These are phyloP conservation scores for Drosophila emarginata DNA, from an alignment of 2,888 invertebrate genomes.

Conservation along the genomic window DNA sequence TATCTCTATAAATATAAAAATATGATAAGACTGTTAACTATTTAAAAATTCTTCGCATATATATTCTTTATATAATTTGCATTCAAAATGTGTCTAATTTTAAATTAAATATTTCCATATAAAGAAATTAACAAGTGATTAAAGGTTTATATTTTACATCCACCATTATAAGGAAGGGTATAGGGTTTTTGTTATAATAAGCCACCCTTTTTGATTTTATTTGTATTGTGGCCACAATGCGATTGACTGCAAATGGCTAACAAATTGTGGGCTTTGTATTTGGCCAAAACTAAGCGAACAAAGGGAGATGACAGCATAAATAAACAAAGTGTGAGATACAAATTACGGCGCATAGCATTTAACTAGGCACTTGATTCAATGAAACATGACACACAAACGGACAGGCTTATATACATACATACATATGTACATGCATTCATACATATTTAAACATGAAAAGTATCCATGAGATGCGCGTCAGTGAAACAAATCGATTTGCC, in stretches of 20 bases:
- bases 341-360: slow-evolving; percentile 67
- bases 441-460: neutral
- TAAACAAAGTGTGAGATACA: slow-evolving; percentile 69
- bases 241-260: slow-evolving; percentile 72
- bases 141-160: neutral
- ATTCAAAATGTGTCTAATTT: too few species aligned
- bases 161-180: neutral
- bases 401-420: slow-evolving; percentile 14
- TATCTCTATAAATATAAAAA: too few species aligned
- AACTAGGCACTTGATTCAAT: slow-evolving; percentile 72
- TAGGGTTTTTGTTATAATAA: neutral
- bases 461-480: slow-evolving; percentile 45
- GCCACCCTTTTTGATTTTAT: slow-evolving; percentile 22
- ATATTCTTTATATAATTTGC: too few species aligned
- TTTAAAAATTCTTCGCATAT: too few species aligned
- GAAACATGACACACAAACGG: slow-evolving; percentile 52
- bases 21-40: too few species aligned
- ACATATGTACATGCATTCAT: neutral
- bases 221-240: slow-evolving; percentile 42
- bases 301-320: slow-evolving; percentile 70
- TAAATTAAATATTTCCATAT: too few species aligned
- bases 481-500: slow-evolving; percentile 58
- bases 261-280: slow-evolving; percentile 46
- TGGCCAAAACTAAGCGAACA: slow-evolving; percentile 40
- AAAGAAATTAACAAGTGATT: too few species aligned